Base-by-base conservation (phyloP, 2,113 vertebrate genomes). In the Seriola rivoliana region DNA sequence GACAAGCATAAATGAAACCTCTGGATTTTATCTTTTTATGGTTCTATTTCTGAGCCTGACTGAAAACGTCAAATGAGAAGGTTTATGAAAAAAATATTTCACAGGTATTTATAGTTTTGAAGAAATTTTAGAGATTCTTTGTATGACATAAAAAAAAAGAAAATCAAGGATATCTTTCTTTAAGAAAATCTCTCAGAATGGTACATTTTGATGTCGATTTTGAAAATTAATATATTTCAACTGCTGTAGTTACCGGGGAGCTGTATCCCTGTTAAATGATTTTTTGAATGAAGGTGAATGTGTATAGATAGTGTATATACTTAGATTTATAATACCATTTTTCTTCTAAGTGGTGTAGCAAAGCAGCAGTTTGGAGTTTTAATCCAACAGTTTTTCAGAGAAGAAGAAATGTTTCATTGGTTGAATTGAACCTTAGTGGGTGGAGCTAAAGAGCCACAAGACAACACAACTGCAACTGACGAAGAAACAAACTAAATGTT, bases 81-180 rank as follows among this genome's bases (percentile, higher is more conserved):
- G 78, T 86, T 84, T 87, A 75, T 78, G 40, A 68, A 42, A 66
- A 67, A 80, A 68, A 83, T 86, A 90, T 90, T 88, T 86, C 82
- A 75, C 71, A 78, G 46, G 80, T 91, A 91, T 93, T 93, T 94
- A 90, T 91, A 91, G 90, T 91, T 93, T 93, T 93, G 48, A 91
- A 91, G 84, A 85, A 23, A 38, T 87, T 86, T 84, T 85, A 92
- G 89, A 88, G 78, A 85, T 90, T 89, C 19, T 93, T 92, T 93
- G 71, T 90, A 89, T 69, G 59, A 78, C 59, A 58, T 4, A 4
- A 54, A 63, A 62, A 36, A 34, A 4, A 62, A 63, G 52, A 36
- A 34, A 86, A 85, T 85, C 63, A 72, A 85, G 64, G n/a, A 46
- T 77, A 81, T 81, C 62, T 86, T 55, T 86, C 36, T 78, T 85